Base-by-base conservation (phyloP, 2,888 invertebrate species). In the Scotopteryx bipunctaria region DNA sequence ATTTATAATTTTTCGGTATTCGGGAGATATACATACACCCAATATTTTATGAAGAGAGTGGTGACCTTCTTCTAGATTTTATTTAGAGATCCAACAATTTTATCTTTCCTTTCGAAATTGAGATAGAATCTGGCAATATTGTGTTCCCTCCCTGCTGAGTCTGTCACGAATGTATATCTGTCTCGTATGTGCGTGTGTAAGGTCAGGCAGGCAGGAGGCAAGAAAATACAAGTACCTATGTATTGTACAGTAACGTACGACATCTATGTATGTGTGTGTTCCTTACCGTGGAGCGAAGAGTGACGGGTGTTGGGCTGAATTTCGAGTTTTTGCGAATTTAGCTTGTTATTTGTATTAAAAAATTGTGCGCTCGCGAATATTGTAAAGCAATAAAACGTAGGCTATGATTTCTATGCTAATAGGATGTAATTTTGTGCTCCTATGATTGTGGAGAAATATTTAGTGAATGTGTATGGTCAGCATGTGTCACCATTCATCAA, bases 401-500 rank as follows among this genome's bases (percentile, higher is more conserved):
- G 43, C 25, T 44, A 52, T 59, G 38, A 41, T 57, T 42, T 17
- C 35, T 23, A 48, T 50, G 29, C 36, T 57, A 59, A 59, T 59
- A 57, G 41, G 41, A 72, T 68, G 69, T 68, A 64, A 64, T 68
- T 65, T 56, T 54, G 72, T 64, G 67, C 60, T 73, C 69, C 44
- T 73, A 81, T 76, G 76, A 73, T 66, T 69, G 61, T 65, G 61
- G 68, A 71, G 73, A 73, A 73, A 71, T 74, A 72, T 74, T 69
- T 69, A 71, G 63, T 74, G 69, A 79, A 80, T 76, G 78, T 76
- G 78, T 83, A 82, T 81, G 72, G 71, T 76, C 80, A 83, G 81
- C 82, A 84, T 84, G 88, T 89, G 88, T 89, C 88, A 86, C 78
- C 75, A 76, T 69, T 81, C 82, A 85, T 84, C 87, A 88, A 89